Evolutionary conservation across 2,888 invertebrate genomes (phyloP).

Genomic region (Spodoptera exigua): DNA sequence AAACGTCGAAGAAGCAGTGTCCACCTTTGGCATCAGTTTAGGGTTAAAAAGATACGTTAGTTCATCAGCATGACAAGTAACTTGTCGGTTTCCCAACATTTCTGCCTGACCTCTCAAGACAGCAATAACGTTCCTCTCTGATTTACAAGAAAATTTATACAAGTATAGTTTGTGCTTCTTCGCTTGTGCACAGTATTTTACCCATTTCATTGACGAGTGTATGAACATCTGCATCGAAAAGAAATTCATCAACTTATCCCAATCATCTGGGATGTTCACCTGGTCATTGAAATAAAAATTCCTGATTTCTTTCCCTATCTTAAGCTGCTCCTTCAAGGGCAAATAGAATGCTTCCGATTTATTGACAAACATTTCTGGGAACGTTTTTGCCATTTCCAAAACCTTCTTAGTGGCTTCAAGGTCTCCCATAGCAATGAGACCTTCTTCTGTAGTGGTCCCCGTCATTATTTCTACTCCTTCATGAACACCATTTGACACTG

Average conservation of each 20-base stretch:
- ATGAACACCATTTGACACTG: constrained; percentile 81
- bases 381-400: constrained; percentile 24
- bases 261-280: constrained; percentile 49
- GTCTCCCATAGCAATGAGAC: constrained; percentile 65
- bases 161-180: constrained; percentile 62
- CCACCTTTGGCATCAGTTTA: constrained; percentile 44
- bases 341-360: constrained; percentile 41
- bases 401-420: constrained; percentile 16
- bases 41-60: constrained; percentile 62
- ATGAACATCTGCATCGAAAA: constrained; percentile 46
- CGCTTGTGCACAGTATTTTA: constrained; percentile 50
- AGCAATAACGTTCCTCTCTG: constrained; percentile 62
- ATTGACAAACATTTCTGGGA: constrained; percentile 51
- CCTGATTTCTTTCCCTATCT: constrained; percentile 59
- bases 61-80: constrained; percentile 66
- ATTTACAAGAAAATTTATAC: constrained; percentile 64
- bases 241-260: constrained; percentile 52
- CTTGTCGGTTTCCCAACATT: constrained; percentile 35
- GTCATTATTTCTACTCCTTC: constrained; percentile 90
- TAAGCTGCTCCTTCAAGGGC: constrained; percentile 46
- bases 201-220: constrained; percentile 55
- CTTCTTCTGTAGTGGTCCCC: constrained; percentile 92
- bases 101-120: constrained; percentile 40
- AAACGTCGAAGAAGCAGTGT: constrained; percentile 49
- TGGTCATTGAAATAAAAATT: constrained; percentile 56